Conservation (phyloP, 2,797 vertebrate genomes). For the Gymnodraco acuticeps region DNA sequence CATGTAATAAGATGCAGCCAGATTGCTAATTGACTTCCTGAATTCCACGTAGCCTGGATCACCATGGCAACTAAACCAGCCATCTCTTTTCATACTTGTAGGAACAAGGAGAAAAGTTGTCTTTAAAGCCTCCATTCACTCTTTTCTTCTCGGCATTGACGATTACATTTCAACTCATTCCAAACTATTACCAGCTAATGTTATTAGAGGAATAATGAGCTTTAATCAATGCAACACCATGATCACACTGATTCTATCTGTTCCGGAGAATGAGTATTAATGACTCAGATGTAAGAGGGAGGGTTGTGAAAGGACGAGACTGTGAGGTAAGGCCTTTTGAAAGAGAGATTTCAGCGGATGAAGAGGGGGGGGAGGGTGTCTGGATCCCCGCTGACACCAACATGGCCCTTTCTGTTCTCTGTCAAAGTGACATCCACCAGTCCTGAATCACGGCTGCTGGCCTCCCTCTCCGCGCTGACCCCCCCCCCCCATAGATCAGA, state of each 20-base stretch:
- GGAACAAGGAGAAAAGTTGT: conserved; percentile 38
- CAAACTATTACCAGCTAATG: conserved; percentile 53
- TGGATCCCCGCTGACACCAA: conserved; percentile 73
- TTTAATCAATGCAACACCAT: conserved; percentile 62
- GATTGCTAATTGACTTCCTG: conserved; percentile 87
- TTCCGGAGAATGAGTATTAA: conserved; percentile 34
- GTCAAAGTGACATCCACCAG: conserved; percentile 80
- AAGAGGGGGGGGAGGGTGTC: conserved; percentile 43
- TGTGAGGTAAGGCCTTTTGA: conserved; percentile 48
- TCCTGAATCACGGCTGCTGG: conserved; percentile 60
- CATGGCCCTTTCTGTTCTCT: conserved; percentile 77
- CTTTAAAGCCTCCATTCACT: conserved; percentile 40
- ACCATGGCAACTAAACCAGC: conserved; percentile 83
- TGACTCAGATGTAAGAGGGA: conserved; percentile 42
- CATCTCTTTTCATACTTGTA: conserved; percentile 49
- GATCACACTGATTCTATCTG: conserved; percentile 65
- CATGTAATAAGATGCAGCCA: conserved; percentile 82
- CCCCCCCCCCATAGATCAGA: conserved; percentile 55
- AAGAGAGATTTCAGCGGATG: conserved; percentile 38
- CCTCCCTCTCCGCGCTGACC: conserved; percentile 51
- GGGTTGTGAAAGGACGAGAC: conserved; percentile 25
- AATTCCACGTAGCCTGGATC: conserved; percentile 77
- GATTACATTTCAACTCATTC: conserved; percentile 53
- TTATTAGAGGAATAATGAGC: conserved; percentile 56
- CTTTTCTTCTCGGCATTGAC: conserved; percentile 36